Evolutionary conservation across 2,113 vertebrate genomes (phyloP).

Genomic region (Grammomys surdaster): DNA sequence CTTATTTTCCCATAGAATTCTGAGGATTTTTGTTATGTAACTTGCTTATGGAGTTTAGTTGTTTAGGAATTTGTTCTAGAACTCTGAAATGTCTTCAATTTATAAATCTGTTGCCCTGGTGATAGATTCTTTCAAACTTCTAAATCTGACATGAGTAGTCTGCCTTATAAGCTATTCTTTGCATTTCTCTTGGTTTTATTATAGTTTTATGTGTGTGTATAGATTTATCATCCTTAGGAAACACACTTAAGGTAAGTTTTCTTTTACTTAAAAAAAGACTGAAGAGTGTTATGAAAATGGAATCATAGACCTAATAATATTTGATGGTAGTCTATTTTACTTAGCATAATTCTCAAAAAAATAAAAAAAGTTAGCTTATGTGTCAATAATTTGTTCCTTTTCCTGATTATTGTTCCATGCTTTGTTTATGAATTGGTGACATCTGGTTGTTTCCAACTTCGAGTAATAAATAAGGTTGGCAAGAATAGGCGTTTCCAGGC

Average conservation of each 20-base stretch:
- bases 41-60: slow-evolving; percentile 61
- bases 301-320: not conserved
- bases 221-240: slow-evolving; percentile 12
- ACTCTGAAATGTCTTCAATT: slow-evolving; percentile 50
- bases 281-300: slow-evolving; percentile 13
- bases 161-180: slow-evolving; percentile 9
- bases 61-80: slow-evolving; percentile 70
- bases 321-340: not conserved
- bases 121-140: slow-evolving; percentile 62
- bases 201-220: slow-evolving; percentile 21
- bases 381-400: not conserved
- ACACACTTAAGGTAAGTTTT: slow-evolving; percentile 63
- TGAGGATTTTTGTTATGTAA: slow-evolving; percentile 67
- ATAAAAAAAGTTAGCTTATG: not conserved
- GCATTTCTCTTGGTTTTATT: slow-evolving; percentile 32
- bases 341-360: slow-evolving; percentile 36
- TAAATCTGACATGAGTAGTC: not conserved
- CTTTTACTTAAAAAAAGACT: slow-evolving; percentile 6
- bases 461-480: not conserved
- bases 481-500: not conserved
- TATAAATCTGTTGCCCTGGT: slow-evolving; percentile 64
- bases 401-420: not conserved
- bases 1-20: slow-evolving; percentile 64
- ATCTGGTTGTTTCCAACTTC: slow-evolving; percentile 9
- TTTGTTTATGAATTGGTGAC: not conserved